Percentiles rank a stretch among this genome's conserved stretches.
These are phyloP conservation scores for Cuculus canorus DNA, from an alignment of 2,797 vertebrate genomes.

Conservation along the genomic window DNA sequence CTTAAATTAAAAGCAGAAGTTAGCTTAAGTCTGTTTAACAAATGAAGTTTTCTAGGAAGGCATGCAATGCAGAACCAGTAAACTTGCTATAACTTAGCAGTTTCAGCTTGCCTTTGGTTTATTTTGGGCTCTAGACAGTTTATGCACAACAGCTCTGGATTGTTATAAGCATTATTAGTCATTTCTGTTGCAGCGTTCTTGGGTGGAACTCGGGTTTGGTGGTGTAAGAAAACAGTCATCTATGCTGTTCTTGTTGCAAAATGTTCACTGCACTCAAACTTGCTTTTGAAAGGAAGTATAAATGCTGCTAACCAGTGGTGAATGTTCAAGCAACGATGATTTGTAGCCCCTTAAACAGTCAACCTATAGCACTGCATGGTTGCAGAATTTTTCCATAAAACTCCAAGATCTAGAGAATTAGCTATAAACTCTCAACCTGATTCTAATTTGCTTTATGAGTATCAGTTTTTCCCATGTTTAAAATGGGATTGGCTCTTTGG, in stretches of 20 bases:
- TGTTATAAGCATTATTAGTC: not conserved
- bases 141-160: not conserved
- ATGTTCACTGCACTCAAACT: not conserved
- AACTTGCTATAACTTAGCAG: not conserved
- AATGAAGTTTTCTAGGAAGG: not conserved
- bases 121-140: not conserved
- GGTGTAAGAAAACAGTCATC: not conserved
- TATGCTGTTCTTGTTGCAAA: not conserved
- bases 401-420: not conserved
- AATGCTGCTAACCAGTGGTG: not conserved
- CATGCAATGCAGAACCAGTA: not conserved
- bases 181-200: not conserved
- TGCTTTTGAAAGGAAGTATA: not conserved
- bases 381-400: not conserved
- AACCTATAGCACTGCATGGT: not conserved
- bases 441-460: conserved; percentile 17
- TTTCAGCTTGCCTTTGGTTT: not conserved
- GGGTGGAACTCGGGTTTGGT: not conserved
- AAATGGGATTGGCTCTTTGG: not conserved
- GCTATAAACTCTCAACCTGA: conserved; percentile 12
- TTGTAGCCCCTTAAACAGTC: not conserved
- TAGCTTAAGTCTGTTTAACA: not conserved
- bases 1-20: conserved; percentile 1
- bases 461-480: not conserved
- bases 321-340: not conserved